phyloP scores from a whole-genome alignment of 2,888 invertebrate species.

The Yponomeuta malinellus region DNA sequence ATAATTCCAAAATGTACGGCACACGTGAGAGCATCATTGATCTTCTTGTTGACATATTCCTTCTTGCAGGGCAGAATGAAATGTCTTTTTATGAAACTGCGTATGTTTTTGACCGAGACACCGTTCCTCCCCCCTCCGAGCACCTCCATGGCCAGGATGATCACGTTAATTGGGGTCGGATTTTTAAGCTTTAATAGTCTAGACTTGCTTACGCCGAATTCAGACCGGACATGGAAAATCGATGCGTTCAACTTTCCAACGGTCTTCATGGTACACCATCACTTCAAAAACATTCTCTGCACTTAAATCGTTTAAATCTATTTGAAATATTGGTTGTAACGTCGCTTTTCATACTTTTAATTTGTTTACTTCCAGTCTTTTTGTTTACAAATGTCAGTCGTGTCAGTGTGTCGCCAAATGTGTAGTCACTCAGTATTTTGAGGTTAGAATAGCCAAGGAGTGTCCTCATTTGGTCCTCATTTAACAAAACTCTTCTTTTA shows the following conservation, averaged over 20 bases:
- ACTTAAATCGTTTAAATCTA: neutral
- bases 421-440: too few relatives aligned
- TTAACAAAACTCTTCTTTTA: too few relatives aligned
- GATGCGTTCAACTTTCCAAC: neutral
- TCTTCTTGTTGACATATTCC: conserved; percentile 38
- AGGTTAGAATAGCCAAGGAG: too few relatives aligned
- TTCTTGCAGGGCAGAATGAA: conserved; percentile 38
- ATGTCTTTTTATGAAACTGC: conserved; percentile 37
- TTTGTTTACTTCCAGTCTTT: neutral
- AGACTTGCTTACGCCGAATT: neutral
- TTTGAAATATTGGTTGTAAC: neutral
- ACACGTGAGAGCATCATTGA: conserved; percentile 34
- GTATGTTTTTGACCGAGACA: conserved; percentile 37
- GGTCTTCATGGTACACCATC: neutral
- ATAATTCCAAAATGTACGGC: conserved; percentile 43
- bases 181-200: conserved; percentile 22
- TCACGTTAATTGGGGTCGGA: conserved; percentile 40
- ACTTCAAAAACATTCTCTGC: neutral
- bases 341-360: neutral
- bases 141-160: conserved; percentile 47
- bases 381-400: too few relatives aligned
- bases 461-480: too few relatives aligned
- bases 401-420: too few relatives aligned
- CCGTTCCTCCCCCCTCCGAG: conserved; percentile 33
- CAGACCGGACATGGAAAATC: neutral